Base-by-base conservation (phyloP, 2,113 vertebrate genomes). In the Gobius niger region DNA sequence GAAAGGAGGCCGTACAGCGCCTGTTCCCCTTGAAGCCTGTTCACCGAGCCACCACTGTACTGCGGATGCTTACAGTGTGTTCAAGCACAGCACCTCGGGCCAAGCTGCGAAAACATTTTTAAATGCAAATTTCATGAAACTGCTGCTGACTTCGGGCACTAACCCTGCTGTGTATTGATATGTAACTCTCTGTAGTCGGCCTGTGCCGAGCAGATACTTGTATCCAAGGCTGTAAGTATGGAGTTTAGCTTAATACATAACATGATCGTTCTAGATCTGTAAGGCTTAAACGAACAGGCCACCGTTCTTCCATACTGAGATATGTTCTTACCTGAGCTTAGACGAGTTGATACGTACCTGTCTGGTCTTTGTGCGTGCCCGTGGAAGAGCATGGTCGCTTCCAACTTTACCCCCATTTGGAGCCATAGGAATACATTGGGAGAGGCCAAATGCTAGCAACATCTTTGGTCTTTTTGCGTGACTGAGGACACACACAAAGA, bases 11-110 rank as follows among this genome's bases (percentile, higher is more conserved):
- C 63, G 7, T 54, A 47, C 53, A 59, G 57, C 63, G 47, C 44
- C 47, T 47, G 66, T 85, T 80, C 66, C 68, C 64, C 59, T 49
- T 63, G 11, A 40, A 73, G 68, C 41, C n/a, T 71, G 67, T 54
- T 49, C 53, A 53, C 16, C 40, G 44, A 51, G 12, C 46, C 47
- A 44, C 19, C 61, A 69, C 42, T 62, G 50, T 68, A 72, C 56
- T 63, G 66, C 2, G 52, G 40, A 68, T 81, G 72, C 67, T 70
- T 62, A 81, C 53, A 57, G 54, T 57, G 54, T 57, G 62, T 66
- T 73, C 46, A 53, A 72, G 65, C 53, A 69, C 78, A 86, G 66
- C 70, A 68, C 83, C 72, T 64, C 16, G 1, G 75, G 76, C 70
- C 47, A 63, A 67, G 46, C 49, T 51, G 15, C 16, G 11, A 65